phyloP scores from a whole-genome alignment of 1,140 invertebrate species.

The Acromyrmex echinatior region DNA sequence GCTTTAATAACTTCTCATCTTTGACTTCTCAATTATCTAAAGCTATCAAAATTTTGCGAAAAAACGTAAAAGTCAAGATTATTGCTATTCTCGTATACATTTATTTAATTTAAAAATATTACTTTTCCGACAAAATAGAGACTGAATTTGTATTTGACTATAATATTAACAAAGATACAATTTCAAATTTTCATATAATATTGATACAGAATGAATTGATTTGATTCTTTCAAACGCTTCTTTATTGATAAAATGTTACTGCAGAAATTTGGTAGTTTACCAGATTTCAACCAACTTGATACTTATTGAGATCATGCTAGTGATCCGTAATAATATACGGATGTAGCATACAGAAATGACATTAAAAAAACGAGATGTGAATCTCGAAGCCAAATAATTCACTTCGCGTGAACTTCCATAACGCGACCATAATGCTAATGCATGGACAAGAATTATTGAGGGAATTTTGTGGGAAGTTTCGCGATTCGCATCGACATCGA shows the following conservation, averaged over 20 bases:
- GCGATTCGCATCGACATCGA: slow-evolving; percentile 55
- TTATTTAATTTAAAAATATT: no score
- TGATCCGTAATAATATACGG: slow-evolving; percentile 21
- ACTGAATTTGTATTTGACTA: not conserved
- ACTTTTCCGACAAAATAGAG: no score
- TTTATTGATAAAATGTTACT: not conserved
- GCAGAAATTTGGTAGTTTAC: not conserved
- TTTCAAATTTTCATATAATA: not conserved
- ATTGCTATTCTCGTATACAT: no score
- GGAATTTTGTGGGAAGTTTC: slow-evolving; percentile 60
- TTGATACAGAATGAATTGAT: not conserved
- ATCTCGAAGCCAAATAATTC: slow-evolving; percentile 31
- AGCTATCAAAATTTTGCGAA: no score
- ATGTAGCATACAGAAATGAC: not conserved
- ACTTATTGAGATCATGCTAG: not conserved
- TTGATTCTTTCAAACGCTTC: not conserved
- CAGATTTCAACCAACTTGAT: not conserved
- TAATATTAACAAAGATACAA: not conserved
- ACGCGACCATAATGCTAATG: slow-evolving; percentile 54
- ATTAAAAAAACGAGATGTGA: slow-evolving; percentile 23
- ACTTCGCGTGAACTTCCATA: slow-evolving; percentile 49
- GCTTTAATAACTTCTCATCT: no score
- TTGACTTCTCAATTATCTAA: no score
- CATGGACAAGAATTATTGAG: slow-evolving; percentile 66
- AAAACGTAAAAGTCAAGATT: no score